These are phyloP conservation scores for Podarcis muralis DNA, from an alignment of 2,113 vertebrate species.

Conservation along the genomic window DNA sequence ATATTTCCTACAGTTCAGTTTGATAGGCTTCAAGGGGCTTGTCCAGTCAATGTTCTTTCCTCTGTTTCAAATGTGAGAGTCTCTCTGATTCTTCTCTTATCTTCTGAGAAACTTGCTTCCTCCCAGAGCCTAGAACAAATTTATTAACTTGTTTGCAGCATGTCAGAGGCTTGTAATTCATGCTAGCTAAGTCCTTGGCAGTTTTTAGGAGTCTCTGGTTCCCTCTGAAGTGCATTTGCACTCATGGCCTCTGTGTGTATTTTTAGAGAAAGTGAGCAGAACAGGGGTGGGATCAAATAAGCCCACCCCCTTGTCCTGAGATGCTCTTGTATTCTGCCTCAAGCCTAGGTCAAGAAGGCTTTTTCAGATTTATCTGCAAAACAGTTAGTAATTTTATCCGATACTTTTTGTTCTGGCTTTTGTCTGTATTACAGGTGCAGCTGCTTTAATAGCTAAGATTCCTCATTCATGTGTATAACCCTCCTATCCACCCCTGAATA, in stretches of 20 bases:
- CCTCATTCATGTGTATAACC: background rate
- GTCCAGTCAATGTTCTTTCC: background rate
- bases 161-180: conserved; percentile 49
- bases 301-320: conserved; percentile 27
- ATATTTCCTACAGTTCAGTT: background rate
- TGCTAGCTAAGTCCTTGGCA: conserved; percentile 31
- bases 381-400: conserved; percentile 43
- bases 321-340: conserved; percentile 33
- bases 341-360: conserved; percentile 36
- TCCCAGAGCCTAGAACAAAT: conserved; percentile 41
- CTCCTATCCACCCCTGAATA: background rate
- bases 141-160: conserved; percentile 31
- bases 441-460: conserved; percentile 22
- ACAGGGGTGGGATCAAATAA: conserved; percentile 37
- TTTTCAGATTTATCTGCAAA: conserved; percentile 29
- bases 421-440: conserved; percentile 34
- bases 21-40: background rate
- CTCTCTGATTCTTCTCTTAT: background rate
- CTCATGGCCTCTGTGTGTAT: conserved; percentile 23
- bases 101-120: conserved; percentile 31
- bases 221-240: conserved; percentile 32
- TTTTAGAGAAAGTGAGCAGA: conserved; percentile 42
- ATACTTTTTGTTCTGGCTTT: conserved; percentile 30
- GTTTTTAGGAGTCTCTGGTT: conserved; percentile 42
- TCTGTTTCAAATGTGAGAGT: background rate